Base-by-base conservation (phyloP, 1,140 invertebrate genomes). In the Coelopa frigida region DNA sequence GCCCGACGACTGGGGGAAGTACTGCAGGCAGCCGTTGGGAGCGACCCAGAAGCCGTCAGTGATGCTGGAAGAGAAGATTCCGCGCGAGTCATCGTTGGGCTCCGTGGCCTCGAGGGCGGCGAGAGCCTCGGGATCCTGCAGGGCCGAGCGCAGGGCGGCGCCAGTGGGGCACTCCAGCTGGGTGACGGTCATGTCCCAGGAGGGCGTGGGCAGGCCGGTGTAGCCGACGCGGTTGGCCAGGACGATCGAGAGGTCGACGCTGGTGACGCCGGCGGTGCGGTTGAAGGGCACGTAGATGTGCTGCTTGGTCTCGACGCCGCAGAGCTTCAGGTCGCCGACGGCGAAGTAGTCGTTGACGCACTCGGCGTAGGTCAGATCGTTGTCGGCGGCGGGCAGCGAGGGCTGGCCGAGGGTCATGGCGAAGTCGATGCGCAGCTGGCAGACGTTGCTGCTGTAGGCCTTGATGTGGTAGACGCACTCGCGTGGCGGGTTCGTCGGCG, bases 261-360 rank as follows among this genome's bases (percentile, higher is more conserved):
- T 27, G 0, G 48, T 48, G 1, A 52, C 52, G 1, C 60, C 63
- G 5, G 41, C 49, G 17, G 48, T 58, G 45, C 54, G 51, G 49
- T 68, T 64, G 50, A 68, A 53, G 7, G 61, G 57, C 33, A 68
- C 56, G 36, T 68, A 68, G 47, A 68, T 57, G 31, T 68, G 64
- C 36, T 68, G 61, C 49, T 52, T 53, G 15, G 46, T 42, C 32
- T 68, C 59, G 2, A 49, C 41, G 6, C 64, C 64, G 32, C 64
- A 68, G 4, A 67, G 23, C 0, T 33, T 50, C 38, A 64, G 12
- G 1, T 53, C 54, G 22, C 53, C 48, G 5, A 67, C 55, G 44
- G 56, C 49, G 20, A 68, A 57, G 41, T 48, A 57, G 15, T 68
- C 64, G 2, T 40, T 6, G 3, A n/a, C 44, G 51, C 63, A 67